Conservation (phyloP, 1,140 invertebrate species). For the Calliopsis andreniformis region DNA sequence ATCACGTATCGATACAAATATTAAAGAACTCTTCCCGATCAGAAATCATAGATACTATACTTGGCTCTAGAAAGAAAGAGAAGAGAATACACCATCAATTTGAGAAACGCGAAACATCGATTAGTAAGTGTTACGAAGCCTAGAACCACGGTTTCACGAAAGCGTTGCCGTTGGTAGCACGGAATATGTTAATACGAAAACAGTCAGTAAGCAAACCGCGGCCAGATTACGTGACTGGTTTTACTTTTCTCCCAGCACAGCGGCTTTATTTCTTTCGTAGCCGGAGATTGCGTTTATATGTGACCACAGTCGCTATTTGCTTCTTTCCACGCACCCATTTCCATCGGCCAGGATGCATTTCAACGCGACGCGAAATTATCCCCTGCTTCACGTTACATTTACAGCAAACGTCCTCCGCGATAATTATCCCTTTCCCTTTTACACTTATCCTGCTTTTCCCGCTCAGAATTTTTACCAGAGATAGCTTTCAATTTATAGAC, state of each 20-base stretch:
- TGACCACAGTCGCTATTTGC: constrained; percentile 10
- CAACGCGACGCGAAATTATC: constrained; percentile 27
- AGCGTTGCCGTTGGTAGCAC: neutral
- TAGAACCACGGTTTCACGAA: neutral
- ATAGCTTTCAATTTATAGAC: neutral
- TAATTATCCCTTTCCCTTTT: constrained; percentile 40
- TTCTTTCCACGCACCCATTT: constrained; percentile 33
- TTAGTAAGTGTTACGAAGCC: neutral
- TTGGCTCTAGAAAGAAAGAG: neutral
- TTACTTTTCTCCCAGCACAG: constrained; percentile 30
- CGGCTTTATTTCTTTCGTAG: constrained; percentile 40
- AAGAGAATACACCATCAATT: neutral
- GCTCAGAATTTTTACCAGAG: neutral
- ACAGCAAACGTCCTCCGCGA: constrained; percentile 15
- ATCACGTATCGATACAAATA: neutral
- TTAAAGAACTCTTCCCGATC: too few species aligned
- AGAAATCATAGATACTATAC: too few species aligned
- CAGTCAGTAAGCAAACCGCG: neutral
- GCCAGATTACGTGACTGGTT: constrained; percentile 45
- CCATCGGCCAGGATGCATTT: constrained; percentile 18
- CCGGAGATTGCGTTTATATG: constrained; percentile 39
- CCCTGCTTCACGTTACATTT: constrained; percentile 20
- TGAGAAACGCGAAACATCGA: constrained; percentile 1
- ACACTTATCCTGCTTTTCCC: constrained; percentile 4
- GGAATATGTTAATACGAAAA: constrained; percentile 19